A percentile compares a stretch with the other conserved stretches of the same genome.
phyloP scores from a whole-genome alignment of 1,140 invertebrate species.

The Harpegnathos saltator region DNA sequence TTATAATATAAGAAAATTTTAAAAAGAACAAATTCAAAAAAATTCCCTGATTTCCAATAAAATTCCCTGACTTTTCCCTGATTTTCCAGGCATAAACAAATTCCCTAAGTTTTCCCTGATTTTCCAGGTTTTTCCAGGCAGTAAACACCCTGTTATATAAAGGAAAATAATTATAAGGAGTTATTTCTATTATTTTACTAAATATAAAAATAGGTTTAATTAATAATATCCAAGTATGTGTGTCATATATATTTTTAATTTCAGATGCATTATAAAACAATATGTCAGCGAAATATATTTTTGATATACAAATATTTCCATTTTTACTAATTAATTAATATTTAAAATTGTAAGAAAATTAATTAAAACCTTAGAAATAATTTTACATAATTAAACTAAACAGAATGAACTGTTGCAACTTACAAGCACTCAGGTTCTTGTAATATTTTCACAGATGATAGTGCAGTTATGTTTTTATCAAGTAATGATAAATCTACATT shows the following conservation, averaged over 20 bases:
- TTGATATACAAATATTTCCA: background rate
- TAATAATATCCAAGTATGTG: background rate
- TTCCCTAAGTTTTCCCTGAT: too few relatives aligned
- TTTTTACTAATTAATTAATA: background rate
- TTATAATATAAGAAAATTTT: too few relatives aligned
- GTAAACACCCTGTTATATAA: too few relatives aligned
- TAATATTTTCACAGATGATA: background rate
- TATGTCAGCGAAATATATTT: too few relatives aligned
- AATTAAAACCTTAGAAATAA: background rate
- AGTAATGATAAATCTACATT: slow-evolving; percentile 27
- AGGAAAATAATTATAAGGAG: too few relatives aligned
- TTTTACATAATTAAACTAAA: background rate
- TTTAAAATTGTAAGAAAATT: background rate
- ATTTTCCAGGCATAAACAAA: too few relatives aligned
- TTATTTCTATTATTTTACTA: background rate
- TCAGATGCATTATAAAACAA: background rate
- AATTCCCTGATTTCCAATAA: too few relatives aligned
- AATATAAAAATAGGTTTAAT: background rate
- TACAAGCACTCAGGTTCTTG: background rate
- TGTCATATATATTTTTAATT: slow-evolving; percentile 1
- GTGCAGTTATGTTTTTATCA: background rate
- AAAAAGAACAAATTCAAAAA: too few relatives aligned
- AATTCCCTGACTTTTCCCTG: too few relatives aligned
- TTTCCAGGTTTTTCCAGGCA: too few relatives aligned
- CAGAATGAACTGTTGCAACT: background rate